phyloP scores from a whole-genome alignment of 2,888 invertebrate genomes.

The Nebria brevicollis region DNA sequence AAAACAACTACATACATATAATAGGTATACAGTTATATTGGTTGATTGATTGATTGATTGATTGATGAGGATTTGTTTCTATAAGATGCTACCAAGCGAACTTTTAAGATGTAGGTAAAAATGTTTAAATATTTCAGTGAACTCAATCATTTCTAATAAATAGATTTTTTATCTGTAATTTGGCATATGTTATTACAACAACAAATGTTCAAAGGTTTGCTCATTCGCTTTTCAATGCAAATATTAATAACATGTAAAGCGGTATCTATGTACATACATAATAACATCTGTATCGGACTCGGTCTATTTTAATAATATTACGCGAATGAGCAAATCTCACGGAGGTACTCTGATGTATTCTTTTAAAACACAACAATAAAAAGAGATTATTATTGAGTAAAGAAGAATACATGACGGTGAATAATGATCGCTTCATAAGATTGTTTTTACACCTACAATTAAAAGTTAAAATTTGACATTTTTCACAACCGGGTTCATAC shows the following conservation, averaged over 20 bases:
- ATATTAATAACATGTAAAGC: background rate
- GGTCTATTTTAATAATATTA: background rate
- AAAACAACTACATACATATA: background rate
- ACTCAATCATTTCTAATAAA: background rate
- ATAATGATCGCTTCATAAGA: slow-evolving; percentile 37
- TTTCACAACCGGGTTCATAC: slow-evolving; percentile 45
- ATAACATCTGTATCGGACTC: too few relatives aligned
- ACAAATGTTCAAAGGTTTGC: background rate
- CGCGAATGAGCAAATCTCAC: background rate
- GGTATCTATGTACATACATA: background rate
- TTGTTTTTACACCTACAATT: slow-evolving; percentile 34
- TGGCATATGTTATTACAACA: background rate
- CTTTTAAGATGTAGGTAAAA: slow-evolving; percentile 40
- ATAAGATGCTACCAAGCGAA: slow-evolving; percentile 26
- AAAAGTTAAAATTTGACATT: slow-evolving; percentile 36
- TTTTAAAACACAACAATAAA: too few relatives aligned
- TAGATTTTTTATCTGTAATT: slow-evolving; percentile 5
- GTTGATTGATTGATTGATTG: slow-evolving; percentile 2
- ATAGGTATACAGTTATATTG: background rate
- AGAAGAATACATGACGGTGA: background rate
- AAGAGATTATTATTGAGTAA: too few relatives aligned
- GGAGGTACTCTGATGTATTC: background rate
- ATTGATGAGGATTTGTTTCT: slow-evolving; percentile 8
- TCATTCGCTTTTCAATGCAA: background rate
- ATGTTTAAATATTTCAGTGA: slow-evolving; percentile 18